phyloP scores from a whole-genome alignment of 2,888 invertebrate species.

The Troglohyphantes excavatus region DNA sequence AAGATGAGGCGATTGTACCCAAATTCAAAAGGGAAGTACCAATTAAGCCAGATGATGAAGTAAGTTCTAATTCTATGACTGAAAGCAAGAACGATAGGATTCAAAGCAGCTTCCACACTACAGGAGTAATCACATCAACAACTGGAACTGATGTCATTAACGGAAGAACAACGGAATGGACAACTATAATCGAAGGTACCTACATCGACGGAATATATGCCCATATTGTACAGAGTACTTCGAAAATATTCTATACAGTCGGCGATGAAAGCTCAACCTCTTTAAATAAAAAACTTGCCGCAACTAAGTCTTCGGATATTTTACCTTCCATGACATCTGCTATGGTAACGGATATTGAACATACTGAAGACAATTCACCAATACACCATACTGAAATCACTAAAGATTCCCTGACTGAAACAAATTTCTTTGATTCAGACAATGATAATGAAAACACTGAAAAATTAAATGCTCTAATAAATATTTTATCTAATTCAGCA shows the following conservation, averaged over 20 bases:
- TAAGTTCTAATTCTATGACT: too few species aligned
- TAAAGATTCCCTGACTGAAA: not conserved
- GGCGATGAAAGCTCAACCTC: slow-evolving; percentile 19
- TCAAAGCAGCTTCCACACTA: slow-evolving; percentile 48
- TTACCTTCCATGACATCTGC: not conserved
- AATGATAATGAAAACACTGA: slow-evolving; percentile 14
- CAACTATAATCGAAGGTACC: slow-evolving; percentile 85
- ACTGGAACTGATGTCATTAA: slow-evolving; percentile 84
- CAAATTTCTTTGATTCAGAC: not conserved
- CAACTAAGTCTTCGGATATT: not conserved
- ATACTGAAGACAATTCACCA: not conserved
- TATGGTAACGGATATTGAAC: not conserved
- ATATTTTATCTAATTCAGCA: slow-evolving; percentile 36
- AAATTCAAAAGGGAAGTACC: not conserved
- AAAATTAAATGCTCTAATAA: slow-evolving; percentile 43
- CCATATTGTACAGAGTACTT: slow-evolving; percentile 85
- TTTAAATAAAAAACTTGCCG: not conserved
- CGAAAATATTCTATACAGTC: slow-evolving; percentile 82
- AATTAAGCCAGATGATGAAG: not conserved
- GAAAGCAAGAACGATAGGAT: not conserved
- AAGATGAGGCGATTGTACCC: not conserved
- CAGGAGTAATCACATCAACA: slow-evolving; percentile 84
- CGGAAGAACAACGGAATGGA: slow-evolving; percentile 85
- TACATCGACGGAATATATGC: slow-evolving; percentile 84
- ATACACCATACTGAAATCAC: not conserved